These are phyloP conservation scores for Oenanthe melanoleuca DNA, from an alignment of 2,113 vertebrate species.

Conservation along the genomic window DNA sequence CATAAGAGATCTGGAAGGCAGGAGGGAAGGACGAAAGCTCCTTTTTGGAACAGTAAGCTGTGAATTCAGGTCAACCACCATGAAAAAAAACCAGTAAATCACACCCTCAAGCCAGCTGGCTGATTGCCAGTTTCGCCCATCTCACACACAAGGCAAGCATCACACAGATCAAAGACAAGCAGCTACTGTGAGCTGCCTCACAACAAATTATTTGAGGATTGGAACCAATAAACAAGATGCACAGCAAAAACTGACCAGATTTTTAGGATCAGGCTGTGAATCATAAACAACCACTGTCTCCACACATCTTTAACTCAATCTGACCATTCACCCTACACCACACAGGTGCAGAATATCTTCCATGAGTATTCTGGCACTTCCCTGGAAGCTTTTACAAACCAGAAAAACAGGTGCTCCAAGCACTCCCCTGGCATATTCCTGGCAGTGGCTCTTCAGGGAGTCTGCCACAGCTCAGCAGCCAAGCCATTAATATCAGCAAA, in stretches of 20 bases:
- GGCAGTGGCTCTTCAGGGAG: not conserved
- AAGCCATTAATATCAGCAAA: not conserved
- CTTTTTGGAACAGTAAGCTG: slow-evolving; percentile 1
- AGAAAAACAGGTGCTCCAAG: slow-evolving; percentile 35
- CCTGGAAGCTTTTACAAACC: slow-evolving; percentile 20
- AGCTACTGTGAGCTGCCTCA: not conserved
- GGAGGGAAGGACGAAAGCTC: not conserved
- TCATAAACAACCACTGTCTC: not conserved
- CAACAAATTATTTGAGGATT: not conserved
- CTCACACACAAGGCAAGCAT: not conserved
- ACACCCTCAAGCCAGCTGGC: slow-evolving; percentile 4
- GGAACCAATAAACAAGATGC: not conserved
- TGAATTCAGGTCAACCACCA: slow-evolving; percentile 35
- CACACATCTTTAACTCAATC: not conserved
- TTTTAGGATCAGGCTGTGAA: not conserved
- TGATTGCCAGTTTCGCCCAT: slow-evolving; percentile 7
- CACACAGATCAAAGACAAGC: slow-evolving; percentile 1
- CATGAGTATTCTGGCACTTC: not conserved
- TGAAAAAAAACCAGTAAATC: not conserved
- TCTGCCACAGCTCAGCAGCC: not conserved
- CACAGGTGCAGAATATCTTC: not conserved
- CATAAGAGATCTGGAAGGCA: slow-evolving; percentile 19
- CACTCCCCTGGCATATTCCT: not conserved
- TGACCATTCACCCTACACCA: not conserved
- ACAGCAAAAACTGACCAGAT: not conserved